Conservation (phyloP, 1,140 invertebrate species). For the Danaus melanippus region DNA sequence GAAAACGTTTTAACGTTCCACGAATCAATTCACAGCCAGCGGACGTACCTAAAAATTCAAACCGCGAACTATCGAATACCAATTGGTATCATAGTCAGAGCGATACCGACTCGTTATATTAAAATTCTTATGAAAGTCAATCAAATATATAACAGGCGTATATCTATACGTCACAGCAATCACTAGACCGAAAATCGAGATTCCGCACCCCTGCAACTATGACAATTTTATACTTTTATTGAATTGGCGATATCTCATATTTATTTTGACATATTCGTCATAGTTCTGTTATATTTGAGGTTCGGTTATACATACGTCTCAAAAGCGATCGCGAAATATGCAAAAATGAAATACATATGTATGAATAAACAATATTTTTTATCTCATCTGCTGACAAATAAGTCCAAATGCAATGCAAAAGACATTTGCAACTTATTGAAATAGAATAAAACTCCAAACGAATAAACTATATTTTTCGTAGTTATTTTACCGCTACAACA, state of each 20-base stretch:
- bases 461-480: too few species aligned
- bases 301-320: too few species aligned
- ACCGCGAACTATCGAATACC: slow-evolving; percentile 6
- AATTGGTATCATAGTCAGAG: slow-evolving; percentile 17
- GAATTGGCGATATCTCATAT: slow-evolving; percentile 12
- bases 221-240: slow-evolving; percentile 11
- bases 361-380: too few species aligned
- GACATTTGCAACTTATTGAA: too few species aligned
- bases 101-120: slow-evolving; percentile 33
- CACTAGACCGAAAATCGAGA: slow-evolving; percentile 5
- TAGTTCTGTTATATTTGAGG: neutral
- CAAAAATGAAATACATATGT: too few species aligned
- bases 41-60: slow-evolving; percentile 8
- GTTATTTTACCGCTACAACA: too few species aligned
- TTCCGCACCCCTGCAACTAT: slow-evolving; percentile 12
- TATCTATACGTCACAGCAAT: slow-evolving; percentile 1
- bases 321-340: too few species aligned
- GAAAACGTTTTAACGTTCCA: neutral
- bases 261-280: slow-evolving; percentile 6
- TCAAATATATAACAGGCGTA: slow-evolving; percentile 24
- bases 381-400: too few species aligned
- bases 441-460: too few species aligned
- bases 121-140: slow-evolving; percentile 50
- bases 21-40: slow-evolving; percentile 3
- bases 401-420: too few species aligned